phyloP scores from a whole-genome alignment of 1,140 invertebrate species.

The Sycobia sp. region DNA sequence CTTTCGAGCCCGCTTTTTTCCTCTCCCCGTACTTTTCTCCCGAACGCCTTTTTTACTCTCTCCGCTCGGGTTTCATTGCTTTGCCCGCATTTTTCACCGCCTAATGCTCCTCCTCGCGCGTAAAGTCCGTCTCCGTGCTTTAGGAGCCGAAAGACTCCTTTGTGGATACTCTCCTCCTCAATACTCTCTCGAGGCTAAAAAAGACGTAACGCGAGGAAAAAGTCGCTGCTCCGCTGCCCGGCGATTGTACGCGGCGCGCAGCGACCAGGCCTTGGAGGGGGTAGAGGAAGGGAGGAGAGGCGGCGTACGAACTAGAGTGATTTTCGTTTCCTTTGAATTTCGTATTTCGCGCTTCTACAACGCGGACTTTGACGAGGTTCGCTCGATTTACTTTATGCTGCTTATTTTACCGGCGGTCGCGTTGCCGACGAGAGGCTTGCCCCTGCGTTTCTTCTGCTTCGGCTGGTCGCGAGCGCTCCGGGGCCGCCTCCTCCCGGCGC shows the following conservation, averaged over 20 bases:
- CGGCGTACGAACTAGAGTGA: slow-evolving; percentile 3
- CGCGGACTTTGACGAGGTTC: slow-evolving; percentile 8
- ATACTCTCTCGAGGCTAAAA: slow-evolving; percentile 14
- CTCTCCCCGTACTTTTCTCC: not conserved
- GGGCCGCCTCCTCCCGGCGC: too few relatives aligned
- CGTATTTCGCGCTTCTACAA: slow-evolving; percentile 16
- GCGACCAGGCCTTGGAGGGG: too few relatives aligned
- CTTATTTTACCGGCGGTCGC: slow-evolving; percentile 10
- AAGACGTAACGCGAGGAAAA: slow-evolving; percentile 22
- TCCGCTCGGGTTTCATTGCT: slow-evolving; percentile 17
- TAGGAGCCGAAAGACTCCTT: not conserved
- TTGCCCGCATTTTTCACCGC: slow-evolving; percentile 17
- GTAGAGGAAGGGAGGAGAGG: not conserved
- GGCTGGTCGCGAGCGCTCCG: too few relatives aligned
- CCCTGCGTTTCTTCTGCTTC: not conserved
- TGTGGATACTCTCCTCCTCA: not conserved
- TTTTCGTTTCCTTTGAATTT: slow-evolving; percentile 22
- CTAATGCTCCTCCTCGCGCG: slow-evolving; percentile 5
- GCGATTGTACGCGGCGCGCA: too few relatives aligned
- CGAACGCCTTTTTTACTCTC: slow-evolving; percentile 13
- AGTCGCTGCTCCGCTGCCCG: not conserved
- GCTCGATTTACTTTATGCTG: slow-evolving; percentile 19
- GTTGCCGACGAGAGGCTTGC: not conserved
- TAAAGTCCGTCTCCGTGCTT: not conserved
- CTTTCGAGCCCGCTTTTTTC: not conserved